These are phyloP conservation scores for Etheostoma perlongum DNA, from an alignment of 2,797 vertebrate species.

Conservation along the genomic window DNA sequence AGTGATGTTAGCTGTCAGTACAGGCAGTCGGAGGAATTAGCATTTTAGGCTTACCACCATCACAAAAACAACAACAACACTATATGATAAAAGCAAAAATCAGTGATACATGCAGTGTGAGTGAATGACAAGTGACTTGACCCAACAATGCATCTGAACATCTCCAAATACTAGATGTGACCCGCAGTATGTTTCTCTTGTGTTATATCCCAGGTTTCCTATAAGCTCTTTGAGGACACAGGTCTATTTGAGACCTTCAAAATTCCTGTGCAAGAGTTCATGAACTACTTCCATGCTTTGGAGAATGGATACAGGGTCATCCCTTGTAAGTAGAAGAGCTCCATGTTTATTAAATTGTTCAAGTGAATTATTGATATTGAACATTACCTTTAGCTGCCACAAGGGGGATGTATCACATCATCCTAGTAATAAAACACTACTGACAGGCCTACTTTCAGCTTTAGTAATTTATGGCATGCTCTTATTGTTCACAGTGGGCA, in stretches of 20 bases:
- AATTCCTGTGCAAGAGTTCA: conserved; percentile 95
- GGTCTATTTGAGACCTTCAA: conserved; percentile 96
- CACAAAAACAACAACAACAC: background rate
- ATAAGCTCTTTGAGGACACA: conserved; percentile 95
- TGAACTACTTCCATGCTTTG: conserved; percentile 98
- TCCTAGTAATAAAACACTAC: background rate
- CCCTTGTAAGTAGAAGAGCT: conserved; percentile 91
- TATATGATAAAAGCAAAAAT: background rate
- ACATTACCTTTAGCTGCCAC: conserved; percentile 53
- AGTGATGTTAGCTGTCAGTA: background rate
- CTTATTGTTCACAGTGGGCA: background rate
- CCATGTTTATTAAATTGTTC: background rate
- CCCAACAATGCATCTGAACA: background rate
- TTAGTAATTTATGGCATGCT: background rate
- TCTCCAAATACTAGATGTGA: background rate
- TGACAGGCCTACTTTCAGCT: background rate
- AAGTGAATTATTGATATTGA: conserved; percentile 1
- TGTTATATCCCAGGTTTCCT: conserved; percentile 88
- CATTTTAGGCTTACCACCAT: background rate
- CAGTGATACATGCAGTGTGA: background rate
- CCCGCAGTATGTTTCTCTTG: background rate
- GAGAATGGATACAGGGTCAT: conserved; percentile 98
- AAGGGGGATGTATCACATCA: conserved; percentile 54
- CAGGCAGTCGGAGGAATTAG: background rate
- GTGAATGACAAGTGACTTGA: background rate